Evolutionary conservation across 2,113 vertebrate genomes (phyloP).

Genomic region (Lepus timidus): DNA sequence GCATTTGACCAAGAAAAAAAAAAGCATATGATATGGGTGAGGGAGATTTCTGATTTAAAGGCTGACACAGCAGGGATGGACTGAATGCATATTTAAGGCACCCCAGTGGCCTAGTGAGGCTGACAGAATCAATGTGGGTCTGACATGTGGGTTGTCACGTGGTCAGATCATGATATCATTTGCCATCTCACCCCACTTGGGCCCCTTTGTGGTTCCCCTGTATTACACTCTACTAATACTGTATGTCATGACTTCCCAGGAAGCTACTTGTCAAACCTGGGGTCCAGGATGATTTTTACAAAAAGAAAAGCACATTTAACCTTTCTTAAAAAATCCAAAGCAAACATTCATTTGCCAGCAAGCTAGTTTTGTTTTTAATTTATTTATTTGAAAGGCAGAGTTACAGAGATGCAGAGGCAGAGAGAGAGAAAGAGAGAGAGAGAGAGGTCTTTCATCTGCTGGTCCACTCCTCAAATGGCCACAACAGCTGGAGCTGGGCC

Average conservation of each 20-base stretch:
- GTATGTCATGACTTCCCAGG: background rate
- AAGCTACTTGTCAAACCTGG: background rate
- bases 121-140: background rate
- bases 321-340: slow-evolving; percentile 1
- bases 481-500: too few relatives aligned
- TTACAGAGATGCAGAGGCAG: too few relatives aligned
- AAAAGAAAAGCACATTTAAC: background rate
- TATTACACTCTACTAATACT: background rate
- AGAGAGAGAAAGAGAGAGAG: too few relatives aligned
- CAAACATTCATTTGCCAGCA: background rate
- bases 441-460: too few relatives aligned
- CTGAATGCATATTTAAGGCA: background rate
- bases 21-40: background rate
- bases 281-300: background rate
- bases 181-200: background rate
- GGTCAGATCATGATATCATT: background rate
- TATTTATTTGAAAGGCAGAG: too few relatives aligned
- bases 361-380: background rate
- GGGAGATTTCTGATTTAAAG: slow-evolving; percentile 24
- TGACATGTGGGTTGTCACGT: slow-evolving; percentile 34
- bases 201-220: background rate
- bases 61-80: background rate
- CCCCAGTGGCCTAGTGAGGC: background rate
- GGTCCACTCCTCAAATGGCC: too few relatives aligned
- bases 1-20: slow-evolving; percentile 50